Percentiles rank a stretch among this genome's conserved stretches.
Conservation (phyloP, 2,888 invertebrate genomes). For the Heteromurus nitidus region DNA sequence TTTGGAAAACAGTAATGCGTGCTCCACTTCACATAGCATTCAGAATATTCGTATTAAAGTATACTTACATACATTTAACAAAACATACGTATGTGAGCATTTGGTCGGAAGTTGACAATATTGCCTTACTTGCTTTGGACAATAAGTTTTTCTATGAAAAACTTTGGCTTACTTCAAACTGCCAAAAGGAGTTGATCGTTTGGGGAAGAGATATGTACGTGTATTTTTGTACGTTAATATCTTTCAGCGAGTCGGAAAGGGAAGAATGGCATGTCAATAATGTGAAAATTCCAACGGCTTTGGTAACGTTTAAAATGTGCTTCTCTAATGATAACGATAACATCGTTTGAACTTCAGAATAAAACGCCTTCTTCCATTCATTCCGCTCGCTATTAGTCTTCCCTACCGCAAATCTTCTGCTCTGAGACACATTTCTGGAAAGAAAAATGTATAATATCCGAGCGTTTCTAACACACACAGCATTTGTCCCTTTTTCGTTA, state of each 20-base stretch:
- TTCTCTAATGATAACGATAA: conserved; percentile 6
- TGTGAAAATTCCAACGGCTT: conserved; percentile 2
- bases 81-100: conserved; percentile 24
- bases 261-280: conserved; percentile 5
- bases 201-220: too few species aligned
- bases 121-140: conserved; percentile 27
- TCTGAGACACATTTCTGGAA: neutral
- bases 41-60: conserved; percentile 25
- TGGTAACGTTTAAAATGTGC: conserved; percentile 1
- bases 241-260: too few species aligned
- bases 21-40: too few species aligned
- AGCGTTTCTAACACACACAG: too few species aligned
- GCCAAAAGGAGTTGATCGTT: too few species aligned
- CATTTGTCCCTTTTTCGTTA: too few species aligned
- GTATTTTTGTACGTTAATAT: too few species aligned
- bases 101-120: conserved; percentile 36
- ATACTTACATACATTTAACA: conserved; percentile 24
- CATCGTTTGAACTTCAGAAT: neutral
- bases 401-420: conserved; percentile 11
- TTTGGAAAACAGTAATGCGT: neutral
- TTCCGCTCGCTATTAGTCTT: conserved; percentile 4
- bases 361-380: neutral
- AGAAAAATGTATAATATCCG: too few species aligned
- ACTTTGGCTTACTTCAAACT: too few species aligned
- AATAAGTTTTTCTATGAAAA: conserved; percentile 9